phyloP scores from a whole-genome alignment of 2,113 vertebrate genomes.

The Clinocottus analis region DNA sequence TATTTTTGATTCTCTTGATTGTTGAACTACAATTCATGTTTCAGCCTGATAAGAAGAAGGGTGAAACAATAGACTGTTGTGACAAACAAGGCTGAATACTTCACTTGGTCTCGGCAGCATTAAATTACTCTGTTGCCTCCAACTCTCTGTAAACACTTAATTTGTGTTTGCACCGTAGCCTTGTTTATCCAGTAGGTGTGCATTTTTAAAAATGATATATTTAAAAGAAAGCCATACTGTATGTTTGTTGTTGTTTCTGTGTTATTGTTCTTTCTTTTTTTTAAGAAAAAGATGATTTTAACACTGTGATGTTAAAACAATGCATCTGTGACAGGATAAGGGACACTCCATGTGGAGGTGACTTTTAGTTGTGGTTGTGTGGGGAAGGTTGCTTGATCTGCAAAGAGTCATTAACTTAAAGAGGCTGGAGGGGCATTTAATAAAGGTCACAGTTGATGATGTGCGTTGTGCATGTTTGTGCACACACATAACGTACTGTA shows the following conservation, averaged over 20 bases:
- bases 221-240: background rate
- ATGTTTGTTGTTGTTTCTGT: background rate
- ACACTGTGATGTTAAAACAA: background rate
- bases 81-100: constrained; percentile 13
- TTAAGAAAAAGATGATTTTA: background rate
- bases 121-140: background rate
- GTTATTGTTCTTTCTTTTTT: background rate
- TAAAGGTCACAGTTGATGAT: constrained; percentile 47
- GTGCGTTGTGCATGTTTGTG: constrained; percentile 14
- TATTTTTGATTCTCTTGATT: background rate
- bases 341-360: constrained; percentile 35
- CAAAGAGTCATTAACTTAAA: constrained; percentile 29
- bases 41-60: background rate
- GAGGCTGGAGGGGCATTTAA: background rate
- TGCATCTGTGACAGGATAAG: constrained; percentile 3
- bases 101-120: background rate
- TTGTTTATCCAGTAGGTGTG: background rate
- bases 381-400: constrained; percentile 24
- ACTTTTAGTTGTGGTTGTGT: constrained; percentile 18
- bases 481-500: background rate
- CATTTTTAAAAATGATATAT: background rate
- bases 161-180: background rate
- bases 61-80: constrained; percentile 5
- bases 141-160: background rate
- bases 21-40: background rate